A percentile compares a stretch with the other conserved stretches of the same genome.
Evolutionary conservation across 1,140 invertebrate genomes (phyloP).

Genomic region (Spodoptera frugiperda): DNA sequence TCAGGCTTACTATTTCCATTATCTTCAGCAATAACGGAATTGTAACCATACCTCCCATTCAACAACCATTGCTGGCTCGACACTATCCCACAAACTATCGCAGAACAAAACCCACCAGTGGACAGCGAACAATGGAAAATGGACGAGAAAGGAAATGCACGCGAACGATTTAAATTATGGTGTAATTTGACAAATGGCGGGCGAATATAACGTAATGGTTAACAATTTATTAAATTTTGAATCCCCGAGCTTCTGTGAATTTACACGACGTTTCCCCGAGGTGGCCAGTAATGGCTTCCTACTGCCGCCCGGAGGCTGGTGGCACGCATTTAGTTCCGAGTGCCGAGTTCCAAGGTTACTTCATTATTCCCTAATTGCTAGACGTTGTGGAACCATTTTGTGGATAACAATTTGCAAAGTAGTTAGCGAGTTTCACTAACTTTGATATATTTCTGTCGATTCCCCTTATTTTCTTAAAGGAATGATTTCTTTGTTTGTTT

Average conservation of each 20-base stretch:
- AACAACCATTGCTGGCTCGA: not conserved
- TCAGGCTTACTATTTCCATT: constrained; percentile 27
- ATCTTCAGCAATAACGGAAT: not conserved
- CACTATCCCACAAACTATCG: not conserved
- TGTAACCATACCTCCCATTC: not conserved
- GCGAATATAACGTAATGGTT: constrained; percentile 44
- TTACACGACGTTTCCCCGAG: constrained; percentile 12
- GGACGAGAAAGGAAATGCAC: not conserved
- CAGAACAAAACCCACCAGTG: not conserved
- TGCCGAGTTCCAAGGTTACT: not conserved
- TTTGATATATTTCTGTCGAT: constrained; percentile 3
- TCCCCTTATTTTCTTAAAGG: not conserved
- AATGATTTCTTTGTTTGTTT: constrained; percentile 5
- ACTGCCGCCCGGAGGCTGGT: too few relatives aligned
- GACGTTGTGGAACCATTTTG: constrained; percentile 12
- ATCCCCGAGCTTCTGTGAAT: constrained; percentile 22
- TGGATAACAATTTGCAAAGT: constrained; percentile 19
- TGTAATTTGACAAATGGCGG: constrained; percentile 40
- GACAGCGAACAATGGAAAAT: not conserved
- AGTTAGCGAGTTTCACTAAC: constrained; percentile 11
- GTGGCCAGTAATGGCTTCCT: constrained; percentile 36
- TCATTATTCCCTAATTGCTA: constrained; percentile 29
- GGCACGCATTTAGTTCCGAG: not conserved
- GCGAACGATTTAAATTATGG: constrained; percentile 31
- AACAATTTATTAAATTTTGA: constrained; percentile 49